Percentiles rank a stretch among this genome's conserved stretches.
phyloP scores from a whole-genome alignment of 2,888 invertebrate genomes.

The Zele albiditarsus region DNA sequence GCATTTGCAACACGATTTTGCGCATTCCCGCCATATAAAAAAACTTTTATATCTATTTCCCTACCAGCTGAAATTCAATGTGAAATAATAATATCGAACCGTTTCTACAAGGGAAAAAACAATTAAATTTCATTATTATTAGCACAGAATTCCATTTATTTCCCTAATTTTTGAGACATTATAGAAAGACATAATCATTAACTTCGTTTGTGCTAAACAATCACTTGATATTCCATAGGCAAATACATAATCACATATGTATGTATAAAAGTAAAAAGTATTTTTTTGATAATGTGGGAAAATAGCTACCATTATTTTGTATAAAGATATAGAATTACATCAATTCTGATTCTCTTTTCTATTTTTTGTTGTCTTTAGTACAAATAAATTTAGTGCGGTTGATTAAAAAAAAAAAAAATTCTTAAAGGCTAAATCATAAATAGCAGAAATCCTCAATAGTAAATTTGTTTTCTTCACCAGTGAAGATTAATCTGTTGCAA shows the following conservation, averaged over 20 bases:
- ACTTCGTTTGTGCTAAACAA: not conserved
- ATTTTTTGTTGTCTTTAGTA: not conserved
- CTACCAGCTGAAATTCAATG: not conserved
- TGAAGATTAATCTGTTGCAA: not conserved
- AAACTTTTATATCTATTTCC: not conserved
- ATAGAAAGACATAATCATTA: not conserved
- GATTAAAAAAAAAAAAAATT: not conserved
- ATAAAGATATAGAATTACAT: not conserved
- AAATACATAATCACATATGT: conserved; percentile 6
- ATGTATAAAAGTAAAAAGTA: conserved; percentile 13
- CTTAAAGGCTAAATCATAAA: conserved; percentile 8
- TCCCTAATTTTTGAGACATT: not conserved
- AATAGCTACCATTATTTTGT: conserved; percentile 14
- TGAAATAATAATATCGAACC: not conserved
- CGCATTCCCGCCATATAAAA: conserved; percentile 13
- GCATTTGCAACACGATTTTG: conserved; percentile 15
- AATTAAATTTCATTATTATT: not conserved
- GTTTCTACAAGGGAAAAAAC: not conserved
- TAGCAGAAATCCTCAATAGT: not conserved
- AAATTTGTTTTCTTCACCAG: conserved; percentile 7
- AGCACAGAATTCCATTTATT: conserved; percentile 2
- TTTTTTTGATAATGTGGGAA: not conserved
- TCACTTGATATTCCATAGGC: not conserved
- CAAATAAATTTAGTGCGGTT: conserved; percentile 1
- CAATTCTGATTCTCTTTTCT: not conserved